These are phyloP conservation scores for Malurus elegans DNA, from an alignment of 2,113 vertebrate genomes.

Conservation along the genomic window DNA sequence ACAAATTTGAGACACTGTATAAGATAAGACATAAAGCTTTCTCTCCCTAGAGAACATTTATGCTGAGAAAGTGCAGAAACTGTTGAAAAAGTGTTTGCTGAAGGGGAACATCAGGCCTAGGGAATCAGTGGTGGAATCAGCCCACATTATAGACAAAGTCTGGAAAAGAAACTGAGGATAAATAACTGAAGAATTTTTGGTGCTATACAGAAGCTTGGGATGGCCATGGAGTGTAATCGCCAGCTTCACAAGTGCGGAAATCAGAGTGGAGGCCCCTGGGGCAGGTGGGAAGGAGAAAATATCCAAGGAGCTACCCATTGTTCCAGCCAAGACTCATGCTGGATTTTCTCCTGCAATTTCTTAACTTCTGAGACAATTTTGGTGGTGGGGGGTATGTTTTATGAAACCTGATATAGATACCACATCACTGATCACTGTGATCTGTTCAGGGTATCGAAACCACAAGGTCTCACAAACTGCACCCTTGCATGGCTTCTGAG, in stretches of 20 bases:
- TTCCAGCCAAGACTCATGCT: neutral
- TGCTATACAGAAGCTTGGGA: neutral
- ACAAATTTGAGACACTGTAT: neutral
- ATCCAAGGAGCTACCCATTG: accelerated
- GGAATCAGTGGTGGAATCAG: neutral
- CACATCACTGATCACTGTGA: neutral
- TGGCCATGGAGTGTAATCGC: neutral
- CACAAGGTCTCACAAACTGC: neutral
- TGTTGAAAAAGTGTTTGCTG: neutral
- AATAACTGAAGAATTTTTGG: neutral
- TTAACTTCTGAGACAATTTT: neutral
- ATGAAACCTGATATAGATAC: neutral
- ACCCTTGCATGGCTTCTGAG: neutral
- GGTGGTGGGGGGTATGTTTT: neutral
- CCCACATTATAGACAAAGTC: neutral
- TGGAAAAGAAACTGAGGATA: neutral
- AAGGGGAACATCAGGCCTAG: neutral
- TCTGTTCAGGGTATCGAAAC: neutral
- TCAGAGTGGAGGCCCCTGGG: neutral
- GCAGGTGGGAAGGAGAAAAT: neutral
- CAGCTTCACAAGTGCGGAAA: neutral
- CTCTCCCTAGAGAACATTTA: neutral
- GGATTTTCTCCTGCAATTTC: neutral
- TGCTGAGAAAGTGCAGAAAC: neutral
- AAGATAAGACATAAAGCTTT: neutral